These are phyloP conservation scores for Drosophila eugracilis DNA, from an alignment of 1,140 invertebrate genomes.

Conservation along the genomic window DNA sequence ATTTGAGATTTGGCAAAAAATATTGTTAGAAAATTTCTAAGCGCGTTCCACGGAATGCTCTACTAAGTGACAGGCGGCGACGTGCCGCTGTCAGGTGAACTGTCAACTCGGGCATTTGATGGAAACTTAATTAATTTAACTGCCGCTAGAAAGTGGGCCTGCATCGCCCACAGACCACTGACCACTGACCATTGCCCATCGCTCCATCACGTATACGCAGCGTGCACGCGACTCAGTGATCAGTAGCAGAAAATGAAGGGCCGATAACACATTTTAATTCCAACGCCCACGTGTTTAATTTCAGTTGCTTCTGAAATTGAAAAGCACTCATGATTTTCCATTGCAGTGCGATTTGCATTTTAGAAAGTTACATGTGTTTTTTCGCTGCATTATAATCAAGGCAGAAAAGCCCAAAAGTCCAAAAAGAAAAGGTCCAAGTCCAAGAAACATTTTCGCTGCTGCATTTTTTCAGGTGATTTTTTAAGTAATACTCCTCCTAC, in stretches of 20 bases:
- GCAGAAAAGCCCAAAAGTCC: conserved; percentile 33
- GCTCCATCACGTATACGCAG: conserved; percentile 67
- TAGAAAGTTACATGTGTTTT: conserved; percentile 78
- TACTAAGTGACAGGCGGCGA: conserved; percentile 65
- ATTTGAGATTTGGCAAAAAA: conserved; percentile 13
- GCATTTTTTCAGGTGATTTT: conserved; percentile 38
- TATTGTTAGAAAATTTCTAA: conserved; percentile 47
- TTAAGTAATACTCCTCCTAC: conserved; percentile 30
- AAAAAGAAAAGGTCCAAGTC: conserved; percentile 28
- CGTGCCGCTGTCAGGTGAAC: conserved; percentile 60
- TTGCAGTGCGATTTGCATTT: conserved; percentile 76
- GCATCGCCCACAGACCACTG: too few relatives aligned
- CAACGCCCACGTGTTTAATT: conserved; percentile 61
- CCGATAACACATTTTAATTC: conserved; percentile 14
- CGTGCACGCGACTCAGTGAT: conserved; percentile 55
- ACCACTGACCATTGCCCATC: not conserved
- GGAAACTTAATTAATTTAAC: conserved; percentile 67
- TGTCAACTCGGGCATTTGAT: conserved; percentile 54
- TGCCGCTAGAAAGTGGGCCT: conserved; percentile 67
- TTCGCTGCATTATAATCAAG: conserved; percentile 63
- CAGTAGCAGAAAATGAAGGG: conserved; percentile 29
- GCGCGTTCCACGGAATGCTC: conserved; percentile 51
- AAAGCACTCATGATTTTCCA: conserved; percentile 76
- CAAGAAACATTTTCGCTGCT: conserved; percentile 40
- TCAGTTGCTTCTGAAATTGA: conserved; percentile 53